These are phyloP conservation scores for Limenitis camilla DNA, from an alignment of 2,888 invertebrate genomes.

Conservation along the genomic window DNA sequence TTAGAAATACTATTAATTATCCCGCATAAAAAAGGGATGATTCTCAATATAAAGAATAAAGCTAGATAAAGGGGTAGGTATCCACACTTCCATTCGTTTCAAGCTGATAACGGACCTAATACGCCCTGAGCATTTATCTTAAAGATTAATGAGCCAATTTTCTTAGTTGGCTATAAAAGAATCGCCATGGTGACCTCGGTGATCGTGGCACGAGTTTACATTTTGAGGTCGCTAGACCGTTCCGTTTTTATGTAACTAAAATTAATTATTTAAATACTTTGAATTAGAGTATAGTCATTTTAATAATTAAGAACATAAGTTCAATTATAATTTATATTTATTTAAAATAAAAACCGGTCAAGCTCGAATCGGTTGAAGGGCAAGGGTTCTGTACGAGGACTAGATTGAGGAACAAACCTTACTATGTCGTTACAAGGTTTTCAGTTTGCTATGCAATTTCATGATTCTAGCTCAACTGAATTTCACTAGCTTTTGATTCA, in stretches of 20 bases:
- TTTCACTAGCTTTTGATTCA: too few species aligned
- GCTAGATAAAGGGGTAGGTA: slow-evolving; percentile 31
- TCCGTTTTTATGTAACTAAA: not conserved
- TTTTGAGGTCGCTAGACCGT: not conserved
- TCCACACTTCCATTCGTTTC: slow-evolving; percentile 62
- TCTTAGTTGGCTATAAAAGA: slow-evolving; percentile 72
- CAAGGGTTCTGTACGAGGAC: too few species aligned
- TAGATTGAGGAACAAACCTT: too few species aligned
- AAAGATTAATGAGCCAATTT: slow-evolving; percentile 75
- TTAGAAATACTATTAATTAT: too few species aligned
- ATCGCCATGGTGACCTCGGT: slow-evolving; percentile 20
- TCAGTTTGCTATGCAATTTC: too few species aligned
- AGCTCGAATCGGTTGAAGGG: too few species aligned
- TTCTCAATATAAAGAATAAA: slow-evolving; percentile 8
- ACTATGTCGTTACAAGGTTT: too few species aligned
- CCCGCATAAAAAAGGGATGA: not conserved
- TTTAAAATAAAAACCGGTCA: too few species aligned
- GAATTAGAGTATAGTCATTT: too few species aligned
- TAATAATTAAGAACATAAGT: too few species aligned
- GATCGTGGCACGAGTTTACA: slow-evolving; percentile 8
- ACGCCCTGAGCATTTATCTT: slow-evolving; percentile 72
- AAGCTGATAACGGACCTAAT: slow-evolving; percentile 70
- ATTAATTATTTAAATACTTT: not conserved
- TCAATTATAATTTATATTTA: too few species aligned
- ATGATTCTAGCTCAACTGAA: too few species aligned